Conservation (phyloP, 2,797 vertebrate species). For the Danio kyathit region DNA sequence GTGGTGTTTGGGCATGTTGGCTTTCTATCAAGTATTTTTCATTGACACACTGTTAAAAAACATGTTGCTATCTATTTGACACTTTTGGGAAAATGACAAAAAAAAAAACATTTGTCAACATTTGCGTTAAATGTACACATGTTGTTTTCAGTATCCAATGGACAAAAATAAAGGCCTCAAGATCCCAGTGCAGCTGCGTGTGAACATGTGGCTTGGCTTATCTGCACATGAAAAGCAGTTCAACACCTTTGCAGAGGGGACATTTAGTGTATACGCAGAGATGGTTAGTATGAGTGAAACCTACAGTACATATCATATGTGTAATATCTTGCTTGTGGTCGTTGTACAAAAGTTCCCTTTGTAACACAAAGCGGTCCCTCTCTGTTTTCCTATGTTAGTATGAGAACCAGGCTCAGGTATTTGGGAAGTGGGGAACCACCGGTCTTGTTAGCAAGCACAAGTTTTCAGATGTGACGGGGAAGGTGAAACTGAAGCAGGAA, state of each 20-base stretch:
- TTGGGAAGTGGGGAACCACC: constrained; percentile 97
- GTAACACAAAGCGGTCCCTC: background rate
- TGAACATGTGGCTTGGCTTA: constrained; percentile 96
- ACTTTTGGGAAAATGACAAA: too few species aligned
- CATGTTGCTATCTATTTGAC: too few species aligned
- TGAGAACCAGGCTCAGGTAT: constrained; percentile 94
- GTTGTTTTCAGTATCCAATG: constrained; percentile 89
- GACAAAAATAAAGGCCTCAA: constrained; percentile 87
- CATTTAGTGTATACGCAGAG: constrained; percentile 95
- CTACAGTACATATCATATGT: background rate
- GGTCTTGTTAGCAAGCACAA: constrained; percentile 93
- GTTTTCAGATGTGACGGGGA: constrained; percentile 95
- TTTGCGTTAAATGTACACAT: background rate
- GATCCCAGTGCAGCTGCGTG: constrained; percentile 88
- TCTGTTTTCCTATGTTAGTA: constrained; percentile 79
- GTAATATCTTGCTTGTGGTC: background rate
- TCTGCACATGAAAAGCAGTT: constrained; percentile 92
- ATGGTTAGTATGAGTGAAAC: constrained; percentile 79
- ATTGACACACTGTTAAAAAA: too few species aligned
- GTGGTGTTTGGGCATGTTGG: too few species aligned
- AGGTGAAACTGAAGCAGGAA: constrained; percentile 94
- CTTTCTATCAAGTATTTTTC: too few species aligned
- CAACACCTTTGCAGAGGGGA: constrained; percentile 93
- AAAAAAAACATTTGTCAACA: too few species aligned
- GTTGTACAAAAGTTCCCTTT: background rate